Base-by-base conservation (phyloP, 2,888 invertebrate genomes). In the Drosophila neoperkinsi region DNA sequence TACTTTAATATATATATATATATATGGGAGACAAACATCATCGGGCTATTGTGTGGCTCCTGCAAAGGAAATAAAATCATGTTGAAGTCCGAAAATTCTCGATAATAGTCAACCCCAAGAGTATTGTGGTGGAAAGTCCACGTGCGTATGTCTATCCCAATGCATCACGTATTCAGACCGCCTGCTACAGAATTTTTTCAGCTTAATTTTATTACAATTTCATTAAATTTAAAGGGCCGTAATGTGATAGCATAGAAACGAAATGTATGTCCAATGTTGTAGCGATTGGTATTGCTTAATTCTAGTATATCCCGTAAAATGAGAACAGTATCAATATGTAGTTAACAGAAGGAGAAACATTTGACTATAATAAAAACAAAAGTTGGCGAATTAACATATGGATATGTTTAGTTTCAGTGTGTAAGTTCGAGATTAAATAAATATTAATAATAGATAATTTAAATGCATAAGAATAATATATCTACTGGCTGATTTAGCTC, bases 181-280 rank as follows among this genome's bases (percentile, higher is more conserved):
- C 34, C 30, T n/a, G 49, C 34, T 4, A 13, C 28, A 41, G 4
- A 2, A 50, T 21, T 34, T 50, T 34, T 43, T 38, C 25, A n/a
- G 28, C 53, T 28, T 55, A n/a, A 55, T 66, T 67, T 70, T 5
- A 34, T 52, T 33, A 46, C 28, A 68, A 67, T 56, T 67, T 67
- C 60, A 71, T 71, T 60, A 67, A 50, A 61, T 61, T 59, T 71
- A 38, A 60, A 59, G 5, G 16, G 25, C 28, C 38, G 21, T 28
- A 55, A 18, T 43, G 31, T 11, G 25, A 31, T 21, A 65, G 30
- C 33, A 28, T 10, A 10, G 16, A 28, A 5, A 9, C 13, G 2
- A 41, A 31, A 28, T 38, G 18, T 55, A 13, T 30, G 16, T 18
- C 18, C 55, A 25, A 10, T n/a, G n/a, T n/a, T 18, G 18, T 4